Evolutionary conservation across 2,888 invertebrate genomes (phyloP).

Genomic region (Ligdia adustata): DNA sequence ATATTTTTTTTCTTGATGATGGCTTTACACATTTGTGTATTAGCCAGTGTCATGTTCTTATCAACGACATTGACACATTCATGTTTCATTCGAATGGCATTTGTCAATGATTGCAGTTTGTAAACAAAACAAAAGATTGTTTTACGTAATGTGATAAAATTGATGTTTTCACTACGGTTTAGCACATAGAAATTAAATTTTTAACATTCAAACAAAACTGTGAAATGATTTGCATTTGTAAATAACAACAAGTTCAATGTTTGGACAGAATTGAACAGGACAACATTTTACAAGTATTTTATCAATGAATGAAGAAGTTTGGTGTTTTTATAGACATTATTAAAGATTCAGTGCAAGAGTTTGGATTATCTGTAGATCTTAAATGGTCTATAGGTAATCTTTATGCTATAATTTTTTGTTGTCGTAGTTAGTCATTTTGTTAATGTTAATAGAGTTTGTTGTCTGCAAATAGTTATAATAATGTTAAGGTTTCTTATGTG

Average conservation of each 20-base stretch:
- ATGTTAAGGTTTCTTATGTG: not conserved
- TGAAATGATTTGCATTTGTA: not conserved
- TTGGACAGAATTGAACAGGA: not conserved
- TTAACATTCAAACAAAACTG: not conserved
- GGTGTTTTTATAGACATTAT: not conserved
- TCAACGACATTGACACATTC: not conserved
- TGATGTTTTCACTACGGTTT: not conserved
- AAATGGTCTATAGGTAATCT: too few relatives aligned
- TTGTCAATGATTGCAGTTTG: not conserved
- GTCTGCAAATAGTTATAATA: not conserved
- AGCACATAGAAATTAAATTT: not conserved
- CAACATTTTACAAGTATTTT: not conserved
- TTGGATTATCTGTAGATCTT: too few relatives aligned
- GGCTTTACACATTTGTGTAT: too few relatives aligned
- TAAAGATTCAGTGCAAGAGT: not conserved
- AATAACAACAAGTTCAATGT: not conserved
- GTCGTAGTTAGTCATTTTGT: too few relatives aligned
- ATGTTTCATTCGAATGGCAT: not conserved
- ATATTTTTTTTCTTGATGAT: too few relatives aligned
- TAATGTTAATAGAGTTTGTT: too few relatives aligned
- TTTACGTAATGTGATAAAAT: not conserved
- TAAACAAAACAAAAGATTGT: not conserved
- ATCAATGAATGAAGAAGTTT: not conserved
- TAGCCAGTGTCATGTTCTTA: too few relatives aligned
- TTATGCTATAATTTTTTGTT: too few relatives aligned